These are phyloP conservation scores for Trissolcus japonicus DNA, from an alignment of 2,888 invertebrate genomes.

Conservation along the genomic window DNA sequence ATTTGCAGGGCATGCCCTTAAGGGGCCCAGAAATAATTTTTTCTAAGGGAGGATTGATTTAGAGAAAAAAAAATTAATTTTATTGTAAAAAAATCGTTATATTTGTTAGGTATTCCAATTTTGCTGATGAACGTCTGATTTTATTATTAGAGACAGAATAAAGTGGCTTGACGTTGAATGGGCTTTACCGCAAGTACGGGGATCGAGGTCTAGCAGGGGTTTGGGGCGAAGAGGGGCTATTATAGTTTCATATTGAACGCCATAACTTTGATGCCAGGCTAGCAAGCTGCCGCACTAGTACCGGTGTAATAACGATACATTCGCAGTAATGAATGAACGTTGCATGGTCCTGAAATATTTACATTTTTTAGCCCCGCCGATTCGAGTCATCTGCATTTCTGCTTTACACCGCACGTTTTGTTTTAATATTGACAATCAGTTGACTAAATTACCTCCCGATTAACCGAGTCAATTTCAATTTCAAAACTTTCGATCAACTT, in stretches of 20 bases:
- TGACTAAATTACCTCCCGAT: no score
- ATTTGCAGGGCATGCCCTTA: no score
- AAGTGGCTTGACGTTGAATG: conserved; percentile 23
- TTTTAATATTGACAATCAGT: no score
- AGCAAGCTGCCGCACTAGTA: conserved; percentile 14
- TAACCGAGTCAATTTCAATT: no score
- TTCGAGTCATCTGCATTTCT: no score
- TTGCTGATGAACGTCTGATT: conserved; percentile 19
- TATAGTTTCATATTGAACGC: conserved; percentile 43
- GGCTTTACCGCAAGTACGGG: conserved; percentile 21
- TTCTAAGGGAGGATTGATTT: no score
- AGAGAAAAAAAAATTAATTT: no score
- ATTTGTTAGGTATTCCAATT: neutral
- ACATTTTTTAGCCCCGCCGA: neutral
- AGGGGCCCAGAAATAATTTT: no score
- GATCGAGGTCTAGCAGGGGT: neutral
- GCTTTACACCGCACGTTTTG: no score
- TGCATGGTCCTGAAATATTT: neutral
- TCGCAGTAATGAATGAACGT: neutral
- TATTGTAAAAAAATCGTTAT: no score
- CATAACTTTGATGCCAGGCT: conserved; percentile 33
- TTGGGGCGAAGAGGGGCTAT: conserved; percentile 3
- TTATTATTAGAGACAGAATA: conserved; percentile 12
- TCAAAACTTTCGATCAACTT: no score
- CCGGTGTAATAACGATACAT: conserved; percentile 19